Conservation (phyloP, 1,140 invertebrate genomes). For the Colletes gigas region DNA sequence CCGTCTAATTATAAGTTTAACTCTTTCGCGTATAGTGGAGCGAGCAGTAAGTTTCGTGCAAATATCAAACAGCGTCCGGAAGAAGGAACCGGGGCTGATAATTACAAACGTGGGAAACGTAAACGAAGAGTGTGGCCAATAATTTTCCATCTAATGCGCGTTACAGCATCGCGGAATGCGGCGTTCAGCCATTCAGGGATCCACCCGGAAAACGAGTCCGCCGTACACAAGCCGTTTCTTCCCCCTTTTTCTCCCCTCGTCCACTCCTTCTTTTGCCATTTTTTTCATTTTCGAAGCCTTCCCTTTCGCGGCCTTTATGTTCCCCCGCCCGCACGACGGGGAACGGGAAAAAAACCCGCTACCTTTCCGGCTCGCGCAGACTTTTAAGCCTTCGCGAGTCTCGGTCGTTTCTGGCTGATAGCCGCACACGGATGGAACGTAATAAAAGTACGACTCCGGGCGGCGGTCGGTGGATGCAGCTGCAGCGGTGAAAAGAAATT, state of each 20-base stretch:
- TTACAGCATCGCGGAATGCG: background rate
- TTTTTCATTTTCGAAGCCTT: constrained; percentile 12
- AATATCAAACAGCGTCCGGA: too few species aligned
- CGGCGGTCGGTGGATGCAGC: constrained; percentile 20
- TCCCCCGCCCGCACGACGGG: too few species aligned
- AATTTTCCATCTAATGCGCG: constrained; percentile 2
- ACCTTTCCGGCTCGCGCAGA: constrained; percentile 18
- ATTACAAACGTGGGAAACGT: too few species aligned
- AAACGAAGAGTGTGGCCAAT: background rate
- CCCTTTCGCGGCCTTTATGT: background rate
- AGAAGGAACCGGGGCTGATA: too few species aligned
- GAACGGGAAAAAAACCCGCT: background rate
- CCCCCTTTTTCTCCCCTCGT: background rate
- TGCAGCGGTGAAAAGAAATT: constrained; percentile 43
- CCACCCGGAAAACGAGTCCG: background rate
- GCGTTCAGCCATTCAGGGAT: constrained; percentile 7
- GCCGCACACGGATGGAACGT: constrained; percentile 36
- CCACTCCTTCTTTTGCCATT: background rate
- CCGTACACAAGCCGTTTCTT: background rate
- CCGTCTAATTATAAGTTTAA: too few species aligned
- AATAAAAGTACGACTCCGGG: constrained; percentile 40
- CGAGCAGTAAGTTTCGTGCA: too few species aligned
- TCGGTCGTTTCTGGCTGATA: constrained; percentile 44
- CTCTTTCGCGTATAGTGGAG: too few species aligned
- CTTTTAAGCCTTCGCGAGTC: constrained; percentile 34